phyloP scores from a whole-genome alignment of 2,888 invertebrate genomes.

The Conops quadrifasciatus region DNA sequence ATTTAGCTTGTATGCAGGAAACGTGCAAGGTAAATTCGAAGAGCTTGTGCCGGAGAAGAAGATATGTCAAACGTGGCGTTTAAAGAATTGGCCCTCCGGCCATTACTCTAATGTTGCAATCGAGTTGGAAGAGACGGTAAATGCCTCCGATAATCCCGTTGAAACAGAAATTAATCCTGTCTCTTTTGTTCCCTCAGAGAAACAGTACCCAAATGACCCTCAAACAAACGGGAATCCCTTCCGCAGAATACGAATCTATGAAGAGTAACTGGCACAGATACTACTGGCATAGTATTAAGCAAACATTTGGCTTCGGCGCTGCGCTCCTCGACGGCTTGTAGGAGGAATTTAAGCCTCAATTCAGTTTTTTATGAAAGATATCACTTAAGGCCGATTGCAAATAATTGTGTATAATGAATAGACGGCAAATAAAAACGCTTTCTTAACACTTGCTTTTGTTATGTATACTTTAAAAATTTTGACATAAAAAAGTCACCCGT shows the following conservation, averaged over 20 bases:
- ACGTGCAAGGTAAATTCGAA: constrained; percentile 87
- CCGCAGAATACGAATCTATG: constrained; percentile 80
- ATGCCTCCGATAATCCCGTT: neutral
- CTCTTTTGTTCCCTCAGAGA: constrained; percentile 67
- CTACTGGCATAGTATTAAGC: constrained; percentile 94
- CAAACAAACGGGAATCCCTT: constrained; percentile 86
- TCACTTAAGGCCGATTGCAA: neutral
- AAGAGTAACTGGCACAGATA: constrained; percentile 90
- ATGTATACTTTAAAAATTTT: no score
- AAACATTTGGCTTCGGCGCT: constrained; percentile 63
- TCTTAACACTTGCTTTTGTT: no score
- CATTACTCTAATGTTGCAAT: constrained; percentile 91
- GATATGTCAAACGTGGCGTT: constrained; percentile 91
- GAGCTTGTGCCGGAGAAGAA: constrained; percentile 84
- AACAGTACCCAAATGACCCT: constrained; percentile 87
- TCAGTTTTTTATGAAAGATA: neutral
- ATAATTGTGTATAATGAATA: constrained; percentile 14
- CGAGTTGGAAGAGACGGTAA: constrained; percentile 82
- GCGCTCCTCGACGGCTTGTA: constrained; percentile 38
- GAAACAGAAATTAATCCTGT: neutral
- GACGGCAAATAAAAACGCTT: constrained; percentile 30
- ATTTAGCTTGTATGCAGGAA: constrained; percentile 92
- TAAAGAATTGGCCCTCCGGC: constrained; percentile 92
- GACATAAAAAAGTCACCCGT: neutral
- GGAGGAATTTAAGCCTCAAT: no score